phyloP scores from a whole-genome alignment of 2,797 vertebrate genomes.

The Kryptopterus vitreolus region DNA sequence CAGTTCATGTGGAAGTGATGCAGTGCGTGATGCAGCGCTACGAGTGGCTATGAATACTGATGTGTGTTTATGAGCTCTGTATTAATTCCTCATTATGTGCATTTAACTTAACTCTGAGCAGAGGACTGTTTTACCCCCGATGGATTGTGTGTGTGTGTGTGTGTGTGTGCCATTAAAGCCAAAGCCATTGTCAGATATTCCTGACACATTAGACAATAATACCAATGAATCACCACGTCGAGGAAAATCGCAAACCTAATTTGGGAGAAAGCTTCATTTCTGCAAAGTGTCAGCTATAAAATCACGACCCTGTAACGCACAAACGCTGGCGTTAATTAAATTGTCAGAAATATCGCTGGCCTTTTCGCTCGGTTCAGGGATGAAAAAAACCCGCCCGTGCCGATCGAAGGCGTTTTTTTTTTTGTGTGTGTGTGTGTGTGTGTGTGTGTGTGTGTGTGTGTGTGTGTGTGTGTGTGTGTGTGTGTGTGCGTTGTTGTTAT shows the following conservation, averaged over 20 bases:
- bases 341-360: conserved; percentile 12
- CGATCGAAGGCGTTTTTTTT: conserved; percentile 15
- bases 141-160: neutral
- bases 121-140: neutral
- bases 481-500: too few species aligned
- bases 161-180: neutral
- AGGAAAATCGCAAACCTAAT: neutral
- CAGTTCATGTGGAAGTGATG: neutral
- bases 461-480: too few species aligned
- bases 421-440: too few species aligned
- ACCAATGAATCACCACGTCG: neutral
- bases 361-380: neutral
- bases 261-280: conserved; percentile 6
- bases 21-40: neutral
- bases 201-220: conserved; percentile 1
- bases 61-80: neutral
- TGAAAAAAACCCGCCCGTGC: neutral
- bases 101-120: neutral
- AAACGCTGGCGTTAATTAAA: conserved; percentile 29
- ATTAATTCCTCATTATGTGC: neutral
- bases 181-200: neutral
- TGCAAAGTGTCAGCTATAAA: neutral
- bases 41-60: neutral
- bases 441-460: too few species aligned
- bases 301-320: conserved; percentile 9